These are phyloP conservation scores for Drosophila putrida DNA, from an alignment of 2,888 invertebrate genomes.

Conservation along the genomic window DNA sequence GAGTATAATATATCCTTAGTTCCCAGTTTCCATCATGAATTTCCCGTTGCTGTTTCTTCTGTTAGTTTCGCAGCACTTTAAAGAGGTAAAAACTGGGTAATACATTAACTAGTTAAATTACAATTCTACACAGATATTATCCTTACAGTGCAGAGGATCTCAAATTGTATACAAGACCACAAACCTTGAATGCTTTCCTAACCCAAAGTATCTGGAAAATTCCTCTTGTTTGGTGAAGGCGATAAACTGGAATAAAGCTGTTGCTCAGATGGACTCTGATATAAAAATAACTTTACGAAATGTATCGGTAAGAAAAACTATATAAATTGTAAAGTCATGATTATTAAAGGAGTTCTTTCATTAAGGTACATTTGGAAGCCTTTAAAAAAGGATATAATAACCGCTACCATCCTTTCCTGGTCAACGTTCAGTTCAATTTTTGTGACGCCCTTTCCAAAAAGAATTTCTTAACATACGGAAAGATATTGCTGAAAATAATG, in stretches of 20 bases:
- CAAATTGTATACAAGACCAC: neutral
- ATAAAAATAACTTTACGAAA: neutral
- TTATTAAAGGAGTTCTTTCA: no score
- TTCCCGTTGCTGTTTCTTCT: neutral
- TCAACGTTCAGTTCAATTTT: neutral
- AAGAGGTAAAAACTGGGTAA: neutral
- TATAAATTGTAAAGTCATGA: no score
- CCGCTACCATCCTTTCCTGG: constrained; percentile 20
- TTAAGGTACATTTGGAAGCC: neutral
- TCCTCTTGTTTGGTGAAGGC: neutral
- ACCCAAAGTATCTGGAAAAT: neutral
- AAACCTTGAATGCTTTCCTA: neutral
- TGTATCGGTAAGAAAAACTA: neutral
- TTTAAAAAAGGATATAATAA: constrained; percentile 32
- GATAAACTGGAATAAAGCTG: constrained; percentile 23
- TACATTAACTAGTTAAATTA: no score
- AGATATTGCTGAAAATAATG: neutral
- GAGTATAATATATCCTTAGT: neutral
- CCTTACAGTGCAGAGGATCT: neutral
- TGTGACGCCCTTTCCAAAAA: constrained; percentile 2
- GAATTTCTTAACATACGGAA: constrained; percentile 5
- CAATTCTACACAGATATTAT: neutral
- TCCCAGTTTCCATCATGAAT: neutral
- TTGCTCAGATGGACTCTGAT: constrained; percentile 20
- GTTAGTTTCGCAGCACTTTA: neutral